These are phyloP conservation scores for Carcina quercana DNA, from an alignment of 2,888 invertebrate species.

Conservation along the genomic window DNA sequence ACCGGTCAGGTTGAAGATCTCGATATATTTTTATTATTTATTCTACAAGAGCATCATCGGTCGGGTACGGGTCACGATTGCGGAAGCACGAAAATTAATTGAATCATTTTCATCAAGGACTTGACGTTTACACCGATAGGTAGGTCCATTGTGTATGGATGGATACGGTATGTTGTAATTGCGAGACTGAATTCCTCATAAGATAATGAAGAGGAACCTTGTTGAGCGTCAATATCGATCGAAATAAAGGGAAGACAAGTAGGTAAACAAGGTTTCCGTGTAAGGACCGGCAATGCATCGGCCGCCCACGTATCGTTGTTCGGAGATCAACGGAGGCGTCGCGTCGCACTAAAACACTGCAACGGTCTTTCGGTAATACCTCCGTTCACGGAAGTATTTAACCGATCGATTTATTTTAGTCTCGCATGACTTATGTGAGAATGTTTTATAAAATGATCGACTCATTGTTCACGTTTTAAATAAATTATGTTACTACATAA, in stretches of 20 bases:
- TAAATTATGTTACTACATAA: background rate
- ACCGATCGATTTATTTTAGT: conserved; percentile 32
- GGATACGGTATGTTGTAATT: conserved; percentile 31
- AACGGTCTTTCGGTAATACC: conserved; percentile 55
- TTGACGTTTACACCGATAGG: conserved; percentile 26
- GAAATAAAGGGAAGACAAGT: conserved; percentile 63
- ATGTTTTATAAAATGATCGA: background rate
- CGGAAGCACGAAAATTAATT: conserved; percentile 48
- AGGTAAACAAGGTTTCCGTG: conserved; percentile 59
- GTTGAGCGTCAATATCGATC: conserved; percentile 44
- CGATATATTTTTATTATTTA: conserved; percentile 29
- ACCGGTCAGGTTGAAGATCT: conserved; percentile 44
- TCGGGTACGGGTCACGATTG: conserved; percentile 37
- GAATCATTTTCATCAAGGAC: conserved; percentile 44
- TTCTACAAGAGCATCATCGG: conserved; percentile 24
- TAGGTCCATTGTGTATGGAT: conserved; percentile 23
- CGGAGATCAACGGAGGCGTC: conserved; percentile 54
- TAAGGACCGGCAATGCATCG: conserved; percentile 64
- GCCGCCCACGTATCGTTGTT: conserved; percentile 57
- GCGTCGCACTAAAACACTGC: conserved; percentile 54
- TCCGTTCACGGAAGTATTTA: conserved; percentile 61
- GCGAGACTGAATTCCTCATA: conserved; percentile 39
- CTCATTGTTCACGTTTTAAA: no score
- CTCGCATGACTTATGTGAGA: conserved; percentile 10
- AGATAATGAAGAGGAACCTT: conserved; percentile 49